Base-by-base conservation (phyloP, 2,888 invertebrate genomes). In the Petrolisthes manimaculis region DNA sequence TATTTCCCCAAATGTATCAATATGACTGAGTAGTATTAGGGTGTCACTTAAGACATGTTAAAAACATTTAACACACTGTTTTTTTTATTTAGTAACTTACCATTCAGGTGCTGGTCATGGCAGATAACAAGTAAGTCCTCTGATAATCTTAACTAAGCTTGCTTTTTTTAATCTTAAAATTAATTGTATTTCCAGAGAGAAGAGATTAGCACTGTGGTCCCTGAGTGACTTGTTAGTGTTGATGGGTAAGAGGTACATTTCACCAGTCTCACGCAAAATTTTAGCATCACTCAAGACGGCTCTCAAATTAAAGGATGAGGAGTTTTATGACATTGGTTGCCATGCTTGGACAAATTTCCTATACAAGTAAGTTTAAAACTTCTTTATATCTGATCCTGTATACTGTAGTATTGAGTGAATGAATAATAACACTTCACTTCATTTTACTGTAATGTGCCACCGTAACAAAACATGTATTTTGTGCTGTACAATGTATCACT, bases 241-340 rank as follows among this genome's bases (percentile, higher is more conserved):
- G 54, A 88, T 91, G 88, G 91, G 91, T 8, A 88, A 81, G 53
- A 61, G 84, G 12, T 84, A 88, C n/a, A 78, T 91, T n/a, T 89
- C 89, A 61, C 74, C 88, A 4, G 88, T 91, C 9, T 82, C 91
- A 1, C 83, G 88, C 14, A 91, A 91, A 61, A 86, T 91, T 14
- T 77, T 91, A 18, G 88, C 91, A 14, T 89, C 91, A 21, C 69
- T 91, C n/a, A 91, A 91, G 83, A 86, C 89, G 61, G 83, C 91
- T 12, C 90, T 89, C 67, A 89, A 90, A 77, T 67, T 88, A 12
- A 83, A 78, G 61, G 81, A 86, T 81, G 84, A 86, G 21, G 86
- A 86, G 37, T 83, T 90, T 75, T 84, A 78, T 86, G 84, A 86
- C 77, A 83, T 88, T 37, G 85, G 82, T 14, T 89, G 86, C 61